Conservation (phyloP, 2,888 invertebrate species). For the Hemaris fuciformis region DNA sequence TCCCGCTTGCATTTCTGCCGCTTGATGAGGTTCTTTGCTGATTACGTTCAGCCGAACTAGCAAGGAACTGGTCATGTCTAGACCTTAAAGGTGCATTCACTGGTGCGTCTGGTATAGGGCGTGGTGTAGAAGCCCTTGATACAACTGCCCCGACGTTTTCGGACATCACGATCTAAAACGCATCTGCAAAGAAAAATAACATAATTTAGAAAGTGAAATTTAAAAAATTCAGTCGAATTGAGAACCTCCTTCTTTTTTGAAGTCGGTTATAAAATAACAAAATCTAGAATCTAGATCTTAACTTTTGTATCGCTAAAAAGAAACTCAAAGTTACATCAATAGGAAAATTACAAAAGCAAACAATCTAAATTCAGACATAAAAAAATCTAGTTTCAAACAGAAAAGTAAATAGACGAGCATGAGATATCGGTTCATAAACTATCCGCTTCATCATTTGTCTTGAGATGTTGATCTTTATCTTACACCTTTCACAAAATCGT, state of each 20-base stretch:
- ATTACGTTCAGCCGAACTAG: constrained; percentile 75
- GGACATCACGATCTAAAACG: constrained; percentile 64
- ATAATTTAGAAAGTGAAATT: neutral
- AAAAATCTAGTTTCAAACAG: neutral
- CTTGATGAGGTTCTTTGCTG: constrained; percentile 75
- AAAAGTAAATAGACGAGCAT: constrained; percentile 9
- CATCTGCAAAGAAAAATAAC: constrained; percentile 64
- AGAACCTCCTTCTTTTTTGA: no score
- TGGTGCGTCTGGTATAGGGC: constrained; percentile 72
- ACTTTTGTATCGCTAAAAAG: neutral
- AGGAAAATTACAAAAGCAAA: neutral
- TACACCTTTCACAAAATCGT: constrained; percentile 51
- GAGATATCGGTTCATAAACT: constrained; percentile 12
- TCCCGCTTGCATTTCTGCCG: constrained; percentile 75
- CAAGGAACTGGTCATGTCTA: constrained; percentile 83
- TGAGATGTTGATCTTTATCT: constrained; percentile 45
- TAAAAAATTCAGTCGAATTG: no score
- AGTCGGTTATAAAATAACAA: no score
- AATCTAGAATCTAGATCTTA: neutral
- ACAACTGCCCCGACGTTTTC: constrained; percentile 71
- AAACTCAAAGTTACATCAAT: neutral
- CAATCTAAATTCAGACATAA: neutral
- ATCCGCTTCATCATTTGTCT: constrained; percentile 27
- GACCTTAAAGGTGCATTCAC: constrained; percentile 71
- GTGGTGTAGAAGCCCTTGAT: constrained; percentile 77